Evolutionary conservation across 2,113 vertebrate genomes (phyloP).

Genomic region (Phaethornis superciliosus): DNA sequence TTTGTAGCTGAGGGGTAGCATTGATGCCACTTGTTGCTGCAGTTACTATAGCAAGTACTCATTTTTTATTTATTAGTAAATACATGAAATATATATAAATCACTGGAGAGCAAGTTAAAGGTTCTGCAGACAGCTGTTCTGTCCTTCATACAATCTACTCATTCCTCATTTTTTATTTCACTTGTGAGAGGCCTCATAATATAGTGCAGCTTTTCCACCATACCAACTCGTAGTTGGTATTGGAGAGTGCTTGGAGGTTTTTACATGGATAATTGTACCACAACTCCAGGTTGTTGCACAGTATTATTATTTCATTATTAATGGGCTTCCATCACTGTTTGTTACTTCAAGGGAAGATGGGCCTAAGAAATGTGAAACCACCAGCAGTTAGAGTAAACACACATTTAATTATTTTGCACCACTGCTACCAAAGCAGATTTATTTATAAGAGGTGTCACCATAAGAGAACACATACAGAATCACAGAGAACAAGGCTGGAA

Average conservation of each 20-base stretch:
- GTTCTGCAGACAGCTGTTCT: slow-evolving; percentile 34
- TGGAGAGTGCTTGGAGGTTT: neutral
- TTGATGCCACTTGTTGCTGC: slow-evolving; percentile 50
- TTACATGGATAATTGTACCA: neutral
- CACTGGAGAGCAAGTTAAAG: slow-evolving; percentile 33
- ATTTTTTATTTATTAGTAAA: slow-evolving; percentile 66
- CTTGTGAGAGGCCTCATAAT: slow-evolving; percentile 6
- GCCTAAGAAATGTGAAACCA: neutral
- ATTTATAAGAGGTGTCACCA: slow-evolving; percentile 20
- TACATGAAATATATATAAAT: slow-evolving; percentile 59
- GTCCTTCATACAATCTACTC: slow-evolving; percentile 3
- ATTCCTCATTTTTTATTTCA: slow-evolving; percentile 41
- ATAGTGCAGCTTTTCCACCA: neutral
- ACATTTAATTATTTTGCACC: neutral
- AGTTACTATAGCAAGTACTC: slow-evolving; percentile 26
- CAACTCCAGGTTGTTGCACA: neutral
- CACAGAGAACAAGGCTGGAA: neutral
- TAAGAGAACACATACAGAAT: neutral
- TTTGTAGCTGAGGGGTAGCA: neutral
- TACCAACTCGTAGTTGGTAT: neutral
- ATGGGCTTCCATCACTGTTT: neutral
- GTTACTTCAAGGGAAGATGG: neutral
- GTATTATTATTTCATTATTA: neutral
- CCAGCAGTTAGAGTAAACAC: neutral
- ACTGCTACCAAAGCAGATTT: neutral